A percentile compares a stretch with the other conserved stretches of the same genome.
Conservation (phyloP, 2,797 vertebrate species). For the Caiman crocodilus region DNA sequence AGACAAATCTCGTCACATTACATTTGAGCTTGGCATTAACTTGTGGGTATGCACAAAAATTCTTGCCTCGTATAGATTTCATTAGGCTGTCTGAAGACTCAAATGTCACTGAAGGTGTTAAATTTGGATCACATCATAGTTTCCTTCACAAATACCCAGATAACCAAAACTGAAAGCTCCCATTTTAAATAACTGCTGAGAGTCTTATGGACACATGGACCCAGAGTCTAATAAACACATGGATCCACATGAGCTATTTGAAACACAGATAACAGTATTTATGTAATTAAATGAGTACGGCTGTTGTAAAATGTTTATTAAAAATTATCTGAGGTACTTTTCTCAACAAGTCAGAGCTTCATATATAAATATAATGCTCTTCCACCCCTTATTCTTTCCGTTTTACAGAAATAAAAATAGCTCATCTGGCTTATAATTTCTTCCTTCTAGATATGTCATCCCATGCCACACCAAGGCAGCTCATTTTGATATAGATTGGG, state of each 20-base stretch:
- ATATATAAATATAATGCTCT: neutral
- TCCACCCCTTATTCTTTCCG: neutral
- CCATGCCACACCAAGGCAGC: constrained; percentile 96
- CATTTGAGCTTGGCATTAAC: neutral
- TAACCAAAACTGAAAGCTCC: no score
- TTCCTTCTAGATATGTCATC: constrained; percentile 89
- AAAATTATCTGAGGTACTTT: neutral
- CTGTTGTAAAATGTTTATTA: neutral
- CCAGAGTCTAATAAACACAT: no score
- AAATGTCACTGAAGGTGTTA: neutral
- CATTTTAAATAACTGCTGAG: neutral
- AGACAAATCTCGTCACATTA: no score
- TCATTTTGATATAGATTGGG: constrained; percentile 98
- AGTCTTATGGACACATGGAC: neutral
- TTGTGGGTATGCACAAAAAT: neutral
- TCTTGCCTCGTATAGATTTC: neutral
- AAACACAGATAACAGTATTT: neutral
- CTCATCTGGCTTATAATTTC: neutral
- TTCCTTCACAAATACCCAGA: neutral
- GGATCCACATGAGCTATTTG: neutral
- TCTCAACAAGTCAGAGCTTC: neutral
- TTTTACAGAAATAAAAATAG: neutral
- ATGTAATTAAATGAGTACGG: neutral
- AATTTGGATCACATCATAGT: neutral
- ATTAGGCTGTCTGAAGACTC: neutral